A percentile compares a stretch with the other conserved stretches of the same genome.
Evolutionary conservation across 2,888 invertebrate species (phyloP).

Genomic region (Pollenia labialis): DNA sequence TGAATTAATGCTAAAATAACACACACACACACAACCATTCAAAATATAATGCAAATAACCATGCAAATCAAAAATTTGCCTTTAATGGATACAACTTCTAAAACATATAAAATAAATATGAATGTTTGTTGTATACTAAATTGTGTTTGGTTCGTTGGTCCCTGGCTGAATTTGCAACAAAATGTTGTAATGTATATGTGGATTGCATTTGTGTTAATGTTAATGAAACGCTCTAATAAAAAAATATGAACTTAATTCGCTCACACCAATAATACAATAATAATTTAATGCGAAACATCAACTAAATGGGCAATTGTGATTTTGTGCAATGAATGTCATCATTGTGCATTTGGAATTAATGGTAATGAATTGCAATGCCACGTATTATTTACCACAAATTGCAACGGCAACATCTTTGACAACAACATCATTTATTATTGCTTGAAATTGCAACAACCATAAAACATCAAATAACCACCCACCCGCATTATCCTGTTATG

Average conservation of each 20-base stretch:
- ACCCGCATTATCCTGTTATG: slow-evolving; percentile 19
- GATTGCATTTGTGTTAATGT: slow-evolving; percentile 31
- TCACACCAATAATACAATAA: slow-evolving; percentile 37
- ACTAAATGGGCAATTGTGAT: slow-evolving; percentile 29
- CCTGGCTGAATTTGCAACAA: slow-evolving; percentile 28
- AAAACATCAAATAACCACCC: slow-evolving; percentile 17
- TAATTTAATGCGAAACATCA: slow-evolving; percentile 50
- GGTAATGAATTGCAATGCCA: slow-evolving; percentile 47
- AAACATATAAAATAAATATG: slow-evolving; percentile 38
- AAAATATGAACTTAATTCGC: slow-evolving; percentile 41
- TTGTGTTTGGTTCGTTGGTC: background rate
- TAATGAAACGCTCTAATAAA: slow-evolving; percentile 30
- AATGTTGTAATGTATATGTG: slow-evolving; percentile 20
- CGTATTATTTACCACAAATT: slow-evolving; percentile 46
- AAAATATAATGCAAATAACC: slow-evolving; percentile 57
- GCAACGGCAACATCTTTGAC: slow-evolving; percentile 46
- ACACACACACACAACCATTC: slow-evolving; percentile 27
- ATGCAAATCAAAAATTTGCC: slow-evolving; percentile 56
- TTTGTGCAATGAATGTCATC: slow-evolving; percentile 50
- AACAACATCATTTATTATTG: slow-evolving; percentile 17
- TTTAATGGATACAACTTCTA: slow-evolving; percentile 50
- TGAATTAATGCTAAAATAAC: slow-evolving; percentile 68
- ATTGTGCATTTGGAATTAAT: slow-evolving; percentile 53
- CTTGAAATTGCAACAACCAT: slow-evolving; percentile 29
- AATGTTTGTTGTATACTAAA: slow-evolving; percentile 37